Evolutionary conservation across 2,888 invertebrate species (phyloP).

Genomic region (Tetranychus piercei): DNA sequence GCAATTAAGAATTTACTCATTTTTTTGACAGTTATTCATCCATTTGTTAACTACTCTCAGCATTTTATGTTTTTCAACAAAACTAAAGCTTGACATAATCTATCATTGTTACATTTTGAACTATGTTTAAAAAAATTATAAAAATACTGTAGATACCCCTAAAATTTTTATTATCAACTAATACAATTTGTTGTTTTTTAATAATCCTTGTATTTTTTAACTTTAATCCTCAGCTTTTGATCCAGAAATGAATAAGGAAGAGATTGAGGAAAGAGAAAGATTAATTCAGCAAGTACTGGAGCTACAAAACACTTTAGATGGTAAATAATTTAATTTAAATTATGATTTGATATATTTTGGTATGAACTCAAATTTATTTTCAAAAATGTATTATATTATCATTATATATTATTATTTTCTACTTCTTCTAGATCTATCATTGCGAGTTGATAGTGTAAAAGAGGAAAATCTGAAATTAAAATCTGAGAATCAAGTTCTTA

Average conservation of each 20-base stretch:
- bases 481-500: constrained; percentile 94
- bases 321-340: constrained; percentile 35
- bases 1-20: too few species aligned
- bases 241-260: constrained; percentile 55
- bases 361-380: too few species aligned
- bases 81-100: too few species aligned
- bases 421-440: constrained; percentile 57
- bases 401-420: too few species aligned
- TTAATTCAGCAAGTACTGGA: constrained; percentile 91
- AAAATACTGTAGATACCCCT: too few species aligned
- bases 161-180: background rate
- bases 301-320: constrained; percentile 92
- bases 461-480: constrained; percentile 92
- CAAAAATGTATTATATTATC: background rate
- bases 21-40: too few species aligned
- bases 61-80: too few species aligned
- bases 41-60: too few species aligned
- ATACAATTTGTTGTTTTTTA: background rate
- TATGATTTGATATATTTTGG: constrained; percentile 6
- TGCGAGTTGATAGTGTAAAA: constrained; percentile 91
- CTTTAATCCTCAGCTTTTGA: constrained; percentile 37
- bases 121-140: too few species aligned
- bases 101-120: too few species aligned
- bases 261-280: constrained; percentile 91
- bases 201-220: constrained; percentile 16